These are phyloP conservation scores for Crotophaga sulcirostris DNA, from an alignment of 2,113 vertebrate genomes.

Conservation along the genomic window DNA sequence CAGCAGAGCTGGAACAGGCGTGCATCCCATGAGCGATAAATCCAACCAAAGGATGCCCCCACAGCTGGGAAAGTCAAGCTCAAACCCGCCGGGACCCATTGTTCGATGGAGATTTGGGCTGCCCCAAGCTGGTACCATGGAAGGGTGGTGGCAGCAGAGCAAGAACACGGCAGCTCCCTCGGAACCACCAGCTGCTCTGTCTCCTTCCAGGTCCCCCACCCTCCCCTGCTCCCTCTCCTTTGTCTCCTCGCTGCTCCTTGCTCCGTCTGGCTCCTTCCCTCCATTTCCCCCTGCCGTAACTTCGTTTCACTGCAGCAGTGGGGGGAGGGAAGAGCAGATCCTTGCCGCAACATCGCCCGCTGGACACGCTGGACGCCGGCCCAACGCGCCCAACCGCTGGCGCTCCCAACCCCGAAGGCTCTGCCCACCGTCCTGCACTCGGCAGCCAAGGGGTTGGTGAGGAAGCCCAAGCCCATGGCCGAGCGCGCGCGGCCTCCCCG, in stretches of 20 bases:
- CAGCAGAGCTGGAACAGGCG: background rate
- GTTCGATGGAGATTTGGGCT: background rate
- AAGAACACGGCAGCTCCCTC: conserved; percentile 4
- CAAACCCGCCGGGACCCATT: background rate
- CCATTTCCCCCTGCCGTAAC: conserved; percentile 45
- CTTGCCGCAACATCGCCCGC: too few species aligned
- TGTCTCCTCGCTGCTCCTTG: conserved; percentile 56
- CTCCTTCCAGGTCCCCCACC: background rate
- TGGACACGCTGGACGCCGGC: too few species aligned
- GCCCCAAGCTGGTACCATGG: conserved; percentile 43
- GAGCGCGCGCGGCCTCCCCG: background rate
- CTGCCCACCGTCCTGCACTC: background rate
- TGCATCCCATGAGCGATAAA: conserved; percentile 10
- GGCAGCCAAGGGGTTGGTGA: background rate
- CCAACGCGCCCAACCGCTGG: too few species aligned
- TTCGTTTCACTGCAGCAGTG: conserved; percentile 25
- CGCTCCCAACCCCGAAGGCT: too few species aligned
- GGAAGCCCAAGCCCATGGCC: background rate
- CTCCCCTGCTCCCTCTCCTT: conserved; percentile 44
- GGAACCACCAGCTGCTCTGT: background rate
- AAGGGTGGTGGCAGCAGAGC: background rate
- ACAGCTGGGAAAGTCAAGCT: conserved; percentile 10
- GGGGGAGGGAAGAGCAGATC: background rate
- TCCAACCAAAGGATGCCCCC: background rate
- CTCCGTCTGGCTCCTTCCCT: conserved; percentile 48